Base-by-base conservation (phyloP, 2,113 vertebrate species). In the Cisticola juncidis region DNA sequence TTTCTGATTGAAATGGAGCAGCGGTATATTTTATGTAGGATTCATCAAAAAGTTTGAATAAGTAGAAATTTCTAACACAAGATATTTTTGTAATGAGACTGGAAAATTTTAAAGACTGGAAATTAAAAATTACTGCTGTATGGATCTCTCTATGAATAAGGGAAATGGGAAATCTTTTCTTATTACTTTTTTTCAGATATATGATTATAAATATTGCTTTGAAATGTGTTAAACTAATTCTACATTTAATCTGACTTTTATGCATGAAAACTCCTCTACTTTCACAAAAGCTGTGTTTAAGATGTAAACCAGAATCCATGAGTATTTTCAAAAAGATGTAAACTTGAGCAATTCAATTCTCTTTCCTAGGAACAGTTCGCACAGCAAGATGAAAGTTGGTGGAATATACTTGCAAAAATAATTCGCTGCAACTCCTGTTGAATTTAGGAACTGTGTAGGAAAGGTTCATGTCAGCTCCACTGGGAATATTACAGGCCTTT, bases 11-110 rank as follows among this genome's bases (percentile, higher is more conserved):
- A 89, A 74, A 60, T 54, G 86, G 54, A 76, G 11, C 9, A 31
- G 38, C 20, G 36, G 6, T 83, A 8, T 62, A 53, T 79, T 69
- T 60, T 47, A 20, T 73, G 18, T 64, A 19, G 20, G 9, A 56
- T 68, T 92, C 7, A 45, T 84, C 24, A 40, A 40, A 64, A 11
- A 71, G n/a, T 50, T 72, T 58, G 22, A 70, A 31, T 62, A 90
- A 90, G 22, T 70, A 57, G 82, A 20, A 71, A 84, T 84, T 90
- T 71, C 12, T 81, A 60, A 68, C 45, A 28, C 77, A 86, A 84
- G 90, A 56, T 82, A 77, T 56, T 86, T 86, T 81, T 80, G 5
- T 31, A 62, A 44, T 22, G 7, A 66, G 51, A 62, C 38, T 82
- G n/a, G 38, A 92, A 69, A 29, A 78, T 74, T 81, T 81, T 51